Evolutionary conservation across 1,140 invertebrate species (phyloP).

Genomic region (Holotrichia oblita): DNA sequence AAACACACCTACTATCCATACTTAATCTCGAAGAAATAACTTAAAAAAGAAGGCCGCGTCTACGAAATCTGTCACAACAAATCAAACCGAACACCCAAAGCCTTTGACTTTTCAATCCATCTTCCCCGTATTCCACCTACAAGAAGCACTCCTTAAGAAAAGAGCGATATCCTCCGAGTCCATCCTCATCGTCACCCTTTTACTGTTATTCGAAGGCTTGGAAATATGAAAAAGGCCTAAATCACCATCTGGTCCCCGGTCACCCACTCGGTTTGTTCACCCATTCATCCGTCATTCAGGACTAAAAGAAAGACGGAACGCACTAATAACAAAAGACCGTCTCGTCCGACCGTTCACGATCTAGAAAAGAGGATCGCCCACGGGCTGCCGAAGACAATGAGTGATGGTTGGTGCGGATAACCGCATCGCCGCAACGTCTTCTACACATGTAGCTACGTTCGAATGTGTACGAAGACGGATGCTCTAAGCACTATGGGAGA

Average conservation of each 20-base stretch:
- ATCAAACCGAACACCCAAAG: neutral
- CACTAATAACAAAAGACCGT: neutral
- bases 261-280: slow-evolving; percentile 15
- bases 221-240: slow-evolving; percentile 4
- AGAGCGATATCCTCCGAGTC: neutral
- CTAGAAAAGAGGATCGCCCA: slow-evolving; percentile 3
- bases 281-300: neutral
- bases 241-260: neutral
- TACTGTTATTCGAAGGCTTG: neutral
- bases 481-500: neutral
- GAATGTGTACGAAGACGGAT: neutral
- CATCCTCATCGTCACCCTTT: neutral
- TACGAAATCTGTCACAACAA: neutral
- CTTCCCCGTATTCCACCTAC: neutral
- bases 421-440: slow-evolving; percentile 4
- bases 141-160: slow-evolving; percentile 8
- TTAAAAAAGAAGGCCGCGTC: too few relatives aligned
- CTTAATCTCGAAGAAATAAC: too few relatives aligned
- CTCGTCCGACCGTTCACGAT: slow-evolving; percentile 1
- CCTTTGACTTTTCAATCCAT: neutral
- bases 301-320: neutral
- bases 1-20: too few relatives aligned
- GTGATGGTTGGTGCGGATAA: slow-evolving; percentile 15
- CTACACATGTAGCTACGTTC: neutral
- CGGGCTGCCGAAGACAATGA: slow-evolving; percentile 10